Evolutionary conservation across 2,888 invertebrate species (phyloP).

Genomic region (Noctua janthina): DNA sequence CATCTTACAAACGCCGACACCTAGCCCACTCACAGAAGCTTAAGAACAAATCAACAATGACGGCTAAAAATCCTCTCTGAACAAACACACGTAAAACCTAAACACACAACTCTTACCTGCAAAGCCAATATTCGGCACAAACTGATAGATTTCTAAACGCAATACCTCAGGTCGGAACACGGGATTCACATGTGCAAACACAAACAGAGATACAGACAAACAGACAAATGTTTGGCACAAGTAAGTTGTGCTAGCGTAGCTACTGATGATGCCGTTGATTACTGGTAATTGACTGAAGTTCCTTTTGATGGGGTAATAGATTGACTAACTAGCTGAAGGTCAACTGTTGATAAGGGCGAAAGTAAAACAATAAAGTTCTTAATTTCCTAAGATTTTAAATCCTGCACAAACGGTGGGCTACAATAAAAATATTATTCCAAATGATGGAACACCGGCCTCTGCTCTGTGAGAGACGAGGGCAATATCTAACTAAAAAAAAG

Average conservation of each 20-base stretch:
- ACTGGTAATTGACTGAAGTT: background rate
- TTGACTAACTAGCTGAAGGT: too few species aligned
- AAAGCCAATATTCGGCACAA: constrained; percentile 66
- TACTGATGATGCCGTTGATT: background rate
- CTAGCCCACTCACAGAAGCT: constrained; percentile 47
- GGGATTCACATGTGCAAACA: constrained; percentile 75
- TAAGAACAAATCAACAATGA: constrained; percentile 29
- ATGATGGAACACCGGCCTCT: background rate
- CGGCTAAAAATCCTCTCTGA: constrained; percentile 45
- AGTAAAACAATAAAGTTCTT: background rate
- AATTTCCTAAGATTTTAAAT: background rate
- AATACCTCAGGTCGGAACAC: constrained; percentile 72
- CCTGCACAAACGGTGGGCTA: background rate
- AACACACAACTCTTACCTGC: constrained; percentile 67
- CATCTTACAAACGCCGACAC: constrained; percentile 30
- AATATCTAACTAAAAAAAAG: background rate
- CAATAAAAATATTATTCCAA: background rate
- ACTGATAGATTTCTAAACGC: constrained; percentile 78
- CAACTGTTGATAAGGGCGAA: background rate
- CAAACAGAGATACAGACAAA: constrained; percentile 56
- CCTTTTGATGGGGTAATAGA: background rate
- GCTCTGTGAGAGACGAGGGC: background rate
- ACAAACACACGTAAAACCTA: constrained; percentile 49
- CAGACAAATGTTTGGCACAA: constrained; percentile 46
- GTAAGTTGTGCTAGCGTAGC: constrained; percentile 19